phyloP scores from a whole-genome alignment of 1,140 invertebrate genomes.

The Trichomalopsis sarcophagae region DNA sequence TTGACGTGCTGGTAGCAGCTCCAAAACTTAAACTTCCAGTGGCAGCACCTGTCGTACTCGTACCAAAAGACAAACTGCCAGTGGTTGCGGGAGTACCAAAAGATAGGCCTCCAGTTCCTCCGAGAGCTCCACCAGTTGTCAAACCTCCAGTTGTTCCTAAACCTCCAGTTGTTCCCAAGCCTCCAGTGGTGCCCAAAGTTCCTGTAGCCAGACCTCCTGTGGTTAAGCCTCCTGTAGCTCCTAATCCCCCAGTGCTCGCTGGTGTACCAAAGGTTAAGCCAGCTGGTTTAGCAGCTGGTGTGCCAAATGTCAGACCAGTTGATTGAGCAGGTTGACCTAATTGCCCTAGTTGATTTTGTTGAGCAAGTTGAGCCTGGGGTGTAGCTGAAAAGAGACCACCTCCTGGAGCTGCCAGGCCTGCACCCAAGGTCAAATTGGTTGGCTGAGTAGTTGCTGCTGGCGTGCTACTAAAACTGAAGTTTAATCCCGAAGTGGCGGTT shows the following conservation, averaged over 20 bases:
- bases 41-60: slow-evolving; percentile 41
- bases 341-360: slow-evolving; percentile 51
- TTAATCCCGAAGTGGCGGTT: slow-evolving; percentile 56
- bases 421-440: slow-evolving; percentile 43
- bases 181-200: not conserved
- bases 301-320: slow-evolving; percentile 47
- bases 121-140: not conserved
- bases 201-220: not conserved
- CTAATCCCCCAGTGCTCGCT: slow-evolving; percentile 2
- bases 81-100: slow-evolving; percentile 49
- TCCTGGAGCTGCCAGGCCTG: not conserved
- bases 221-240: not conserved
- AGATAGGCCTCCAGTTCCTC: slow-evolving; percentile 28
- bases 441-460: slow-evolving; percentile 33
- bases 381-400: not conserved
- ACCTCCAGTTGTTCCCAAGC: not conserved
- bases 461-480: slow-evolving; percentile 62
- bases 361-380: slow-evolving; percentile 35
- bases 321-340: slow-evolving; percentile 49
- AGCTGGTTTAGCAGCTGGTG: slow-evolving; percentile 34
- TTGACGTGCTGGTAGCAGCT: slow-evolving; percentile 51
- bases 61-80: slow-evolving; percentile 50
- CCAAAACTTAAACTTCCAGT: slow-evolving; percentile 60
- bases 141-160: slow-evolving; percentile 2
- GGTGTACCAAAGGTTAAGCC: slow-evolving; percentile 44